Evolutionary conservation across 2,888 invertebrate species (phyloP).

Genomic region (Nycteola revayana): DNA sequence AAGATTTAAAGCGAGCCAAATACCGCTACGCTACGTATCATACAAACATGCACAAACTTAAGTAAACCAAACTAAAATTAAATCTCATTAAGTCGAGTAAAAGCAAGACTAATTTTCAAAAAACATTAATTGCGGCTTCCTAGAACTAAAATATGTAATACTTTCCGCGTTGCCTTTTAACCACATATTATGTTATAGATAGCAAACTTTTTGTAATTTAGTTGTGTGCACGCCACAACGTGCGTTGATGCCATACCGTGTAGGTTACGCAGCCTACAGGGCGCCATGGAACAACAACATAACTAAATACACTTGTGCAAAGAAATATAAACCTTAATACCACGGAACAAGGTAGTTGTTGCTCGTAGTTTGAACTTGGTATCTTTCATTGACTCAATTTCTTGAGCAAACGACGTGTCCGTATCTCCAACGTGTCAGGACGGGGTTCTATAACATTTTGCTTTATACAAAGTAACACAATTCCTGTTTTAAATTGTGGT

Average conservation of each 20-base stretch:
- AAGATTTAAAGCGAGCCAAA: too few relatives aligned
- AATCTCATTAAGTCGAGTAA: too few relatives aligned
- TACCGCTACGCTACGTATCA: too few relatives aligned
- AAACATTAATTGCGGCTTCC: too few relatives aligned
- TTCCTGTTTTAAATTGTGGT: too few relatives aligned
- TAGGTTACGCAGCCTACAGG: slow-evolving; percentile 42
- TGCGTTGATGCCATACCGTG: slow-evolving; percentile 38
- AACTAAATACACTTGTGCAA: neutral
- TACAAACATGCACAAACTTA: too few relatives aligned
- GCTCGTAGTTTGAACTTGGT: slow-evolving; percentile 18
- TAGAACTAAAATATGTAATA: too few relatives aligned
- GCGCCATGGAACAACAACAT: slow-evolving; percentile 33
- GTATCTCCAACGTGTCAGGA: slow-evolving; percentile 23
- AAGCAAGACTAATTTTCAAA: too few relatives aligned
- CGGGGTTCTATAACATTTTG: slow-evolving; percentile 4
- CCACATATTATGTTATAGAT: slow-evolving; percentile 2
- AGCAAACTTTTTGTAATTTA: slow-evolving; percentile 30
- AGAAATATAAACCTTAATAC: slow-evolving; percentile 6
- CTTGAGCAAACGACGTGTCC: slow-evolving; percentile 46
- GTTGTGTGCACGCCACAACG: slow-evolving; percentile 42
- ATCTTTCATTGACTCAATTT: slow-evolving; percentile 48
- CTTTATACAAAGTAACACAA: too few relatives aligned
- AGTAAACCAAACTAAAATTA: too few relatives aligned
- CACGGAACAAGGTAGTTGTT: neutral
- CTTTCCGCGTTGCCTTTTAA: slow-evolving; percentile 4